Conservation (phyloP, 2,888 invertebrate genomes). For the Operophtera brumata region DNA sequence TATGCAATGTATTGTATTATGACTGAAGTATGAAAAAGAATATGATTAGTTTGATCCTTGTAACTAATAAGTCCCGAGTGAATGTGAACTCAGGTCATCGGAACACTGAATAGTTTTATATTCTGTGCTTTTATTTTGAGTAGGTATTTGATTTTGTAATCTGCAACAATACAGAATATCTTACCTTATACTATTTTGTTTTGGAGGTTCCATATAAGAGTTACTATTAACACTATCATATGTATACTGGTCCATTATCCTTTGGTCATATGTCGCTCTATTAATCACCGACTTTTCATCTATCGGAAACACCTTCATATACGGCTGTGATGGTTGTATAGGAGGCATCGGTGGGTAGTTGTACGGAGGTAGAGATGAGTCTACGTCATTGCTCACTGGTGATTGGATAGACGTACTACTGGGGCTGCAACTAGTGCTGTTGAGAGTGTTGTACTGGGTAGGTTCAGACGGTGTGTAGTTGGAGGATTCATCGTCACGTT, state of each 20-base stretch:
- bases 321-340: constrained; percentile 48
- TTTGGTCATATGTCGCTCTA: constrained; percentile 57
- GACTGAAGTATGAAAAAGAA: too few species aligned
- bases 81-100: too few species aligned
- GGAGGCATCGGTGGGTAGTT: constrained; percentile 40
- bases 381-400: constrained; percentile 58
- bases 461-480: constrained; percentile 49
- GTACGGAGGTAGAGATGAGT: constrained; percentile 56
- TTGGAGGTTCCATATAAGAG: constrained; percentile 54
- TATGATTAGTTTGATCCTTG: too few species aligned
- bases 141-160: too few species aligned
- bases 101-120: too few species aligned
- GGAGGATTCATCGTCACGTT: constrained; percentile 68
- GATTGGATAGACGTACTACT: constrained; percentile 64
- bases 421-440: constrained; percentile 70
- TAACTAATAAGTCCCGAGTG: too few species aligned
- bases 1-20: too few species aligned
- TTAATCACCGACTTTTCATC: constrained; percentile 64
- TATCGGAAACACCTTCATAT: constrained; percentile 65
- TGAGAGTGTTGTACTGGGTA: constrained; percentile 63
- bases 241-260: constrained; percentile 41
- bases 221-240: constrained; percentile 64
- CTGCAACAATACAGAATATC: constrained; percentile 1
- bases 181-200: constrained; percentile 70
- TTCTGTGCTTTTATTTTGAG: too few species aligned